A percentile compares a stretch with the other conserved stretches of the same genome.
phyloP scores from a whole-genome alignment of 2,888 invertebrate genomes.

The Eristalinus sepulchralis region DNA sequence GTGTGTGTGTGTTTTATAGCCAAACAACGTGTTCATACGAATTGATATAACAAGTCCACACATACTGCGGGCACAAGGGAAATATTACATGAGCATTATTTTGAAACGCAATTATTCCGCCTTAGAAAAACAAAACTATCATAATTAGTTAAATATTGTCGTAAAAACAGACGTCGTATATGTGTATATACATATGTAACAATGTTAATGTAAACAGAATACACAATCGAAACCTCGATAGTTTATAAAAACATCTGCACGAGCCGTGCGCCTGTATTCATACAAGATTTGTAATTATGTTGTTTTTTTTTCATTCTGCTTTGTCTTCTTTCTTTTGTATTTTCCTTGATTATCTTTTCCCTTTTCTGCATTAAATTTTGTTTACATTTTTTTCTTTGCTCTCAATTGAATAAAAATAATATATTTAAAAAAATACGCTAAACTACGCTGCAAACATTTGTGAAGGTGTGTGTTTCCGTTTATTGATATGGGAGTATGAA shows the following conservation, averaged over 20 bases:
- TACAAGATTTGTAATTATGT: slow-evolving; percentile 37
- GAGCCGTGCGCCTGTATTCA: slow-evolving; percentile 30
- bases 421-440: neutral
- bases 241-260: slow-evolving; percentile 11
- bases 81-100: neutral
- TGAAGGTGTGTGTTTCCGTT: neutral
- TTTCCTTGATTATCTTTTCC: neutral
- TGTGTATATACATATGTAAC: neutral
- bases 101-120: slow-evolving; percentile 3
- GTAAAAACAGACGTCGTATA: neutral
- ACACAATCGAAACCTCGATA: slow-evolving; percentile 20
- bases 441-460: neutral
- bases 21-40: neutral
- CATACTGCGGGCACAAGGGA: neutral
- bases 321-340: no score
- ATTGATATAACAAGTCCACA: neutral
- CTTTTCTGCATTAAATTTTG: slow-evolving; percentile 28
- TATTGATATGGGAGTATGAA: neutral
- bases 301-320: slow-evolving; percentile 10
- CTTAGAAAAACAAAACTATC: neutral
- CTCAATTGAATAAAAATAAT: slow-evolving; percentile 17
- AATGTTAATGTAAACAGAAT: slow-evolving; percentile 14
- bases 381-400: slow-evolving; percentile 25
- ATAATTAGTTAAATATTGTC: slow-evolving; percentile 24
- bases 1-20: neutral